phyloP scores from a whole-genome alignment of 2,888 invertebrate genomes.

The Macrosiphum euphorbiae region DNA sequence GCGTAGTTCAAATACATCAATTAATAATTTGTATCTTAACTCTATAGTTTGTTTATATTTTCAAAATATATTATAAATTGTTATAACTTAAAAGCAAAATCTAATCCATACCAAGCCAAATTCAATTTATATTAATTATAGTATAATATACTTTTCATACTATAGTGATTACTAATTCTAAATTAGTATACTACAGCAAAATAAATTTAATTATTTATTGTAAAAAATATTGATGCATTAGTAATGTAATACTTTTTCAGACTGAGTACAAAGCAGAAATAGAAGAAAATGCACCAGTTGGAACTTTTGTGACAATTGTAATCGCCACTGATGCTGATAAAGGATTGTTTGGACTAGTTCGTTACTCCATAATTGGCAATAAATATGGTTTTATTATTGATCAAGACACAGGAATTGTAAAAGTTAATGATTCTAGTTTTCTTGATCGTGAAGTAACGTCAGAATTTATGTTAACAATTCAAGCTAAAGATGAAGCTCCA shows the following conservation, averaged over 20 bases:
- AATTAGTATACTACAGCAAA: background rate
- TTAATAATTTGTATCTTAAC: background rate
- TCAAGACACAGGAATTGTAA: constrained; percentile 80
- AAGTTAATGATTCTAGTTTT: constrained; percentile 78
- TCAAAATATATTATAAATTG: background rate
- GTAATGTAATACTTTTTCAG: constrained; percentile 67
- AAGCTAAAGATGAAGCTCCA: constrained; percentile 86
- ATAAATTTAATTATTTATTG: background rate
- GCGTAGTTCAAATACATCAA: background rate
- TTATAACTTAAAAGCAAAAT: background rate
- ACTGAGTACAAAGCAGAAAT: constrained; percentile 79
- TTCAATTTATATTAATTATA: background rate
- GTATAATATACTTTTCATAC: background rate
- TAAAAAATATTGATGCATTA: background rate
- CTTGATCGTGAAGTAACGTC: constrained; percentile 77
- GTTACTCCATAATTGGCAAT: constrained; percentile 84
- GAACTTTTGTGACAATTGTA: constrained; percentile 81
- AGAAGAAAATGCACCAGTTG: constrained; percentile 81
- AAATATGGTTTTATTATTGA: constrained; percentile 84
- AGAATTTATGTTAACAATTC: constrained; percentile 81
- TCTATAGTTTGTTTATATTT: background rate
- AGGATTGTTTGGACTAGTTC: constrained; percentile 83
- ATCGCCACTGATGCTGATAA: constrained; percentile 84
- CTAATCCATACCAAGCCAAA: too few relatives aligned
- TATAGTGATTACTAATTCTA: background rate